phyloP scores from a whole-genome alignment of 2,888 invertebrate genomes.

The Sarcophaga subvicina region DNA sequence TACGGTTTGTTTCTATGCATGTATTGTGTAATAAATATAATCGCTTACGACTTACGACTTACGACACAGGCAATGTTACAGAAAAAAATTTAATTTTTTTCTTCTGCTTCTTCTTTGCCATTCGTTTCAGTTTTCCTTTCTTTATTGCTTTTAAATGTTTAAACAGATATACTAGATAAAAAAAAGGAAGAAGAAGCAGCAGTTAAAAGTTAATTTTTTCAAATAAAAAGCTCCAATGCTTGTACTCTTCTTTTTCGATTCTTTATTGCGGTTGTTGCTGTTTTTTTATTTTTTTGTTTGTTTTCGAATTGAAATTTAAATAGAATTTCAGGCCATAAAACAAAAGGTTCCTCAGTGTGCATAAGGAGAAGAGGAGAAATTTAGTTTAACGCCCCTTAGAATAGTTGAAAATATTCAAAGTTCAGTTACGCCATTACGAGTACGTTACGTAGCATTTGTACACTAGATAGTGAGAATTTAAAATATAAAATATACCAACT shows the following conservation, averaged over 20 bases:
- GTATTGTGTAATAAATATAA: constrained; percentile 7
- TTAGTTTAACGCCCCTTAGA: too few species aligned
- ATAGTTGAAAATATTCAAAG: too few species aligned
- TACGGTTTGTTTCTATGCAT: neutral
- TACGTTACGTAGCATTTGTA: too few species aligned
- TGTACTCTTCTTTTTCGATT: neutral
- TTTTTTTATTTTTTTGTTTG: constrained; percentile 69
- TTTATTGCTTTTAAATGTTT: constrained; percentile 32
- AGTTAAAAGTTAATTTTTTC: constrained; percentile 16
- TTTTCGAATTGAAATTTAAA: constrained; percentile 69
- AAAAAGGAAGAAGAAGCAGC: too few species aligned
- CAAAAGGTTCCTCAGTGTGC: constrained; percentile 5
- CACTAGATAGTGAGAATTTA: too few species aligned
- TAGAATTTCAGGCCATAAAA: constrained; percentile 68
- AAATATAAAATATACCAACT: too few species aligned
- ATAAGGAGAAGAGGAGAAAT: too few species aligned
- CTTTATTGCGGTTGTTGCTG: constrained; percentile 25
- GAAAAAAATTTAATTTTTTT: neutral
- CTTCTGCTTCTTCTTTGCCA: neutral
- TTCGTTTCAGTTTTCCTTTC: too few species aligned
- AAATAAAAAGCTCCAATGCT: constrained; percentile 18
- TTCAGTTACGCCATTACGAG: too few species aligned
- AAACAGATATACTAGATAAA: constrained; percentile 7
- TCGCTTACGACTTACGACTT: neutral
- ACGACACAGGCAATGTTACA: neutral